A percentile compares a stretch with the other conserved stretches of the same genome.
Evolutionary conservation across 53 echinoderm and acorn worm genomes (phyloP).

Genomic region (Patiria pectinifera): DNA sequence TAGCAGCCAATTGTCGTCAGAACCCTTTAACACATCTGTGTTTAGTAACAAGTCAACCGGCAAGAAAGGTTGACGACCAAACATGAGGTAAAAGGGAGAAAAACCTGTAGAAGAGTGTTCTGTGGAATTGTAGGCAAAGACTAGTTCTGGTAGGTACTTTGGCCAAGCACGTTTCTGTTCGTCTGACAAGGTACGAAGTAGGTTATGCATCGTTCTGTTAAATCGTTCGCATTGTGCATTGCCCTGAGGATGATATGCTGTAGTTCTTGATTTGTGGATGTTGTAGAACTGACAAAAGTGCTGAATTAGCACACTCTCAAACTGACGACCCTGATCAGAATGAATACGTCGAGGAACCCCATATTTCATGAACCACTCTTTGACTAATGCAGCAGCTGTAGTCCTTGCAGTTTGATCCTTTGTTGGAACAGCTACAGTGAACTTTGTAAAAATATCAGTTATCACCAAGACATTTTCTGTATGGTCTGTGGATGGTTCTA

Average conservation of each 20-base stretch:
- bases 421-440: conserved; percentile 71
- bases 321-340: no score
- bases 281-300: conserved; percentile 19
- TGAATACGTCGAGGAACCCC: no score
- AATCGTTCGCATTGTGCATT: conserved; percentile 44
- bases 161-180: no score
- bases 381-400: conserved; percentile 62
- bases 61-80: no score
- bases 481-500: conserved; percentile 45
- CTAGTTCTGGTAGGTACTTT: no score
- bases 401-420: conserved; percentile 74
- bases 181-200: conserved; percentile 2
- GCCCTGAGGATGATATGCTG: conserved; percentile 28
- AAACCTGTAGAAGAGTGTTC: no score
- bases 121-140: no score
- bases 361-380: no score
- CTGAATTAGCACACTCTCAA: conserved; percentile 34
- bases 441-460: conserved; percentile 76
- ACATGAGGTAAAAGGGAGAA: no score
- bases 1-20: no score
- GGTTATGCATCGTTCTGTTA: conserved; percentile 44
- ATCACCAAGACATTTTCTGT: conserved; percentile 73
- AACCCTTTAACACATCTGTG: no score
- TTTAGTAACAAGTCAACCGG: no score
- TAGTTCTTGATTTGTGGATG: neutral